Conservation (phyloP, 1,140 invertebrate genomes). For the Drosophila sucinea region DNA sequence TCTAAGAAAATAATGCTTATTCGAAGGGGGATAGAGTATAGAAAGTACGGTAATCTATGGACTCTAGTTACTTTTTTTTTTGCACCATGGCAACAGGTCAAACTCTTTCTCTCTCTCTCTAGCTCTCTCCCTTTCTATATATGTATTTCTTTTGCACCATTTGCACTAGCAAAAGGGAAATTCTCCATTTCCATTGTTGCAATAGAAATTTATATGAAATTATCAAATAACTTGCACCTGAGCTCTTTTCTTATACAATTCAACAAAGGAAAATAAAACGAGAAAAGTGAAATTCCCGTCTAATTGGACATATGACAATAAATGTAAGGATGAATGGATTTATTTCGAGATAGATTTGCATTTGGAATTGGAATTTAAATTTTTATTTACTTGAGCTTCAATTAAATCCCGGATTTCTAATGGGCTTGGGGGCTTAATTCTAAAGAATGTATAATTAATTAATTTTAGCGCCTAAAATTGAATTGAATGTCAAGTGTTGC, state of each 20-base stretch:
- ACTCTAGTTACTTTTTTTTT: constrained; percentile 10
- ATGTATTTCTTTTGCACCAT: not conserved
- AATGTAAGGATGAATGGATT: constrained; percentile 11
- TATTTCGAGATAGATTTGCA: not conserved
- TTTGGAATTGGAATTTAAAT: not conserved
- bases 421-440: constrained; percentile 23
- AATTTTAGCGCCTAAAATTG: constrained; percentile 24
- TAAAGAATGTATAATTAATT: constrained; percentile 42
- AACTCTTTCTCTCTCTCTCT: not conserved
- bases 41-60: not conserved
- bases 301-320: constrained; percentile 16
- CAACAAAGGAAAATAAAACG: constrained; percentile 1
- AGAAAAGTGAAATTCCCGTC: not conserved
- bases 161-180: constrained; percentile 4
- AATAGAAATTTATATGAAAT: not conserved
- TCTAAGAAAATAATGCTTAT: too few relatives aligned
- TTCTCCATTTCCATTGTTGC: constrained; percentile 12
- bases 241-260: not conserved
- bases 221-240: constrained; percentile 1
- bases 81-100: constrained; percentile 66
- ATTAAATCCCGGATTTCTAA: constrained; percentile 9
- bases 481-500: not conserved
- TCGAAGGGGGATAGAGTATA: too few relatives aligned
- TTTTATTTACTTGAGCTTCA: constrained; percentile 6
- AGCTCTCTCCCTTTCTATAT: too few relatives aligned